phyloP scores from a whole-genome alignment of 1,140 invertebrate genomes.

The Anastrepha obliqua region DNA sequence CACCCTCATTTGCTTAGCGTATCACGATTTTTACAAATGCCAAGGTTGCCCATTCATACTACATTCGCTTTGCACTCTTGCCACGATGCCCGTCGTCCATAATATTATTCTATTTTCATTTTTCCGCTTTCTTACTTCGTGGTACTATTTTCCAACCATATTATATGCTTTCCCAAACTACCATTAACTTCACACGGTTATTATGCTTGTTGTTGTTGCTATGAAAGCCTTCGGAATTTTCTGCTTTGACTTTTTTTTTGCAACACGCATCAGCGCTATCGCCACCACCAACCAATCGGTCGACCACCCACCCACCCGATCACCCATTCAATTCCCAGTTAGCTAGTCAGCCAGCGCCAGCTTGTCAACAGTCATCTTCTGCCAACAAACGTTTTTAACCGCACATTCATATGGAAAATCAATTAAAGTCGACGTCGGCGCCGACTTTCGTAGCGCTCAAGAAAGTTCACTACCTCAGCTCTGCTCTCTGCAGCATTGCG shows the following conservation, averaged over 20 bases:
- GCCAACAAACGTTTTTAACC: constrained; percentile 5
- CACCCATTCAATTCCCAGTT: background rate
- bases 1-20: background rate
- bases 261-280: background rate
- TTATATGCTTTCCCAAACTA: background rate
- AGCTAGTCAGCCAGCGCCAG: background rate
- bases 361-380: constrained; percentile 7
- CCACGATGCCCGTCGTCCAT: background rate
- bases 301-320: constrained; percentile 1
- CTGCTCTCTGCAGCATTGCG: background rate
- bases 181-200: background rate
- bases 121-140: background rate
- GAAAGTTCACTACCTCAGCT: constrained; percentile 1
- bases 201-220: background rate
- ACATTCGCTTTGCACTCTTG: background rate
- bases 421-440: constrained; percentile 38
- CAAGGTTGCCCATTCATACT: constrained; percentile 20
- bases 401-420: constrained; percentile 36
- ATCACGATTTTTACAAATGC: background rate
- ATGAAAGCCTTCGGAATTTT: constrained; percentile 17
- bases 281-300: background rate
- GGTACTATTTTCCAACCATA: background rate
- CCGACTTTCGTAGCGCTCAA: background rate
- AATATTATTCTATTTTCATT: background rate
- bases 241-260: background rate